Evolutionary conservation across 2,797 vertebrate genomes (phyloP), one percentile per base, ranked within the genome.

Genomic region (Remorina albescens): DNA sequence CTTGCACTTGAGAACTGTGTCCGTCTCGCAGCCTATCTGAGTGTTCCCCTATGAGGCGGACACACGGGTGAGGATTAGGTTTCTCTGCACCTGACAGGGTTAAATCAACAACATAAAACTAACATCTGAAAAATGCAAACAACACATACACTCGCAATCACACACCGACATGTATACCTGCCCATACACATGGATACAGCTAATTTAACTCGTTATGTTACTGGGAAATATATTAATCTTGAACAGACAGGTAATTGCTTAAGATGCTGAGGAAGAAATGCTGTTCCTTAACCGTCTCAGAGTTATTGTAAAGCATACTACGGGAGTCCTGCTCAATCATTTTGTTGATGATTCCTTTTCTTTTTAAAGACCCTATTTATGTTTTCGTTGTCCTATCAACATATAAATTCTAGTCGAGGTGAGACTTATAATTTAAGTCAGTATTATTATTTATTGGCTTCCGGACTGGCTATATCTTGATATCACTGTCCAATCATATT

Each of bases 31-130:
- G 32, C 67, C 28, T 50, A 62, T 87, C 59, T 54, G 78, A 83
- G 81, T 89, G 80, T 89, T 86, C 49, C 84, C 76, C 79, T 76
- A 76, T 78, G 76, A 81, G 81, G 63, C 78, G 71, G 78, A 82
- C 64, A 58, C 42, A 63, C 4, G 15, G 78, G 72, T 76, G 75
- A 88, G 82, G 78, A 73, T 88, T 68, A 70, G 65, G 80, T 90
- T 90, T 88, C 88, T 67, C 42, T 73, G 44, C 79, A 74, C 73
- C 78, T 88, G 77, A 86, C 39, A 21, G 53, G 47, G 76, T 89
- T 81, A 85, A 69, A 70, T 75, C 76, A 87, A 81, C 85, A 84
- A 64, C 69, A 58, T 25, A 64, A 79, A 86, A 67, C 73, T 55
- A 66, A 53, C 53, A 75, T 81, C 42, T 34, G 42, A 83, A 76